Evolutionary conservation across 2,113 vertebrate species (phyloP).

Genomic region (Phycodurus eques): DNA sequence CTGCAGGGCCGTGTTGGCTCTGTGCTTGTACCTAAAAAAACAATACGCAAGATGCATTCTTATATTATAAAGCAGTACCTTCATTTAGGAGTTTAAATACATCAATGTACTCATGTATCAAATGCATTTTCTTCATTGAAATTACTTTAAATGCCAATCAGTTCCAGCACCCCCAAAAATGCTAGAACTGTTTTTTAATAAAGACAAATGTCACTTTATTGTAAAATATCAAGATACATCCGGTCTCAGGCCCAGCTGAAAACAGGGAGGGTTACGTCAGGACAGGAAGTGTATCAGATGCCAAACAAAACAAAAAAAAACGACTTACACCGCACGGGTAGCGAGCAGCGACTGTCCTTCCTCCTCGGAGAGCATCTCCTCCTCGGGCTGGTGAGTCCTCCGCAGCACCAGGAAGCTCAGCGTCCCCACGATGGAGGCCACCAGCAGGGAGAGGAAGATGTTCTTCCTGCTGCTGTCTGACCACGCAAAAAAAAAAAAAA

Average conservation of each 20-base stretch:
- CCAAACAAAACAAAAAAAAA: background rate
- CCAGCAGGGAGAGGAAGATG: slow-evolving; percentile 86
- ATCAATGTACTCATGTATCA: background rate
- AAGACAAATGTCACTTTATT: no score
- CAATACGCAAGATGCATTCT: background rate
- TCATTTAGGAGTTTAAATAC: no score
- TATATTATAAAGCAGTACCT: background rate
- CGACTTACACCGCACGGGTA: slow-evolving; percentile 54
- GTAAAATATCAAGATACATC: no score
- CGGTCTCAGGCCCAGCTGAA: no score
- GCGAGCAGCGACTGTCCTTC: slow-evolving; percentile 73
- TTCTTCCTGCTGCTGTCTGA: slow-evolving; percentile 86
- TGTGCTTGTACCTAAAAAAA: slow-evolving; percentile 66
- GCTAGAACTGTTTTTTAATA: no score
- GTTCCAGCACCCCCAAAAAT: no score
- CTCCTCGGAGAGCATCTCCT: slow-evolving; percentile 70
- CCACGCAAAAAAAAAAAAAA: background rate
- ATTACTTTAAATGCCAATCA: no score
- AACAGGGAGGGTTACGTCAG: no score
- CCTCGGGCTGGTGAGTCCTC: slow-evolving; percentile 69
- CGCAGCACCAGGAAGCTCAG: slow-evolving; percentile 90
- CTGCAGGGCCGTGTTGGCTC: slow-evolving; percentile 61
- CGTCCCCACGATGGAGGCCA: slow-evolving; percentile 86
- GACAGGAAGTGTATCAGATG: no score
- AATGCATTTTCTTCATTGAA: no score